Conservation (phyloP, 1,140 invertebrate species). For the Drosophila parvula region DNA sequence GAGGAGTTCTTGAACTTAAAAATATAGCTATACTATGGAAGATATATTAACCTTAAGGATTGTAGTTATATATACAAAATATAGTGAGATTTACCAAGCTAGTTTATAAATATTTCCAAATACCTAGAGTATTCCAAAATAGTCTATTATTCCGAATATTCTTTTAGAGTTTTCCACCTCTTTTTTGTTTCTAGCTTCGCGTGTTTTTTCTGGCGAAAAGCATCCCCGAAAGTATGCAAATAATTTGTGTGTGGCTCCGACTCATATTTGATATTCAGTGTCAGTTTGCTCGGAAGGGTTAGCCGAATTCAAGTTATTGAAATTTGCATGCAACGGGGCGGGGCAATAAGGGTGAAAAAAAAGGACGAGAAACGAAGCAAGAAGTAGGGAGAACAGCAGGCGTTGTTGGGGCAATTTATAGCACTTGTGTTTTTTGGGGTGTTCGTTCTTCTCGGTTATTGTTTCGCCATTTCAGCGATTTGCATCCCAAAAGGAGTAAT, state of each 20-base stretch:
- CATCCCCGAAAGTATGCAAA: constrained; percentile 80
- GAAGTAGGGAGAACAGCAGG: constrained; percentile 24
- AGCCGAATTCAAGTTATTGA: constrained; percentile 75
- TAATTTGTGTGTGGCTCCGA: constrained; percentile 70
- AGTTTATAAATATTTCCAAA: not conserved
- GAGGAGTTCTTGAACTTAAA: no score
- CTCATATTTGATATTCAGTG: constrained; percentile 82
- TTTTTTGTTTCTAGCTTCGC: constrained; percentile 30
- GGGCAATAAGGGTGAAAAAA: not conserved
- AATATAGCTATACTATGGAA: not conserved
- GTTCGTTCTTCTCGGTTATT: constrained; percentile 60
- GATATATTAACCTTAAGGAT: not conserved
- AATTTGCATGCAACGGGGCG: constrained; percentile 71
- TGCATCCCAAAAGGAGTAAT: constrained; percentile 54
- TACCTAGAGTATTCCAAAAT: not conserved
- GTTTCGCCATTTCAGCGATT: constrained; percentile 57
- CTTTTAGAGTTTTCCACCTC: constrained; percentile 8
- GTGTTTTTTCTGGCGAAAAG: constrained; percentile 51
- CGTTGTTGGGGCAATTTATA: constrained; percentile 62
- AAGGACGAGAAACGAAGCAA: not conserved
- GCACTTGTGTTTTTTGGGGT: constrained; percentile 55
- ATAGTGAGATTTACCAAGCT: not conserved
- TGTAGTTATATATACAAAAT: not conserved
- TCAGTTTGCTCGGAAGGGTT: constrained; percentile 76
- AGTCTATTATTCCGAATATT: no score